Percentiles rank a stretch among this genome's conserved stretches.
Evolutionary conservation across 1,140 invertebrate species (phyloP).

Genomic region (Maniola jurtina): DNA sequence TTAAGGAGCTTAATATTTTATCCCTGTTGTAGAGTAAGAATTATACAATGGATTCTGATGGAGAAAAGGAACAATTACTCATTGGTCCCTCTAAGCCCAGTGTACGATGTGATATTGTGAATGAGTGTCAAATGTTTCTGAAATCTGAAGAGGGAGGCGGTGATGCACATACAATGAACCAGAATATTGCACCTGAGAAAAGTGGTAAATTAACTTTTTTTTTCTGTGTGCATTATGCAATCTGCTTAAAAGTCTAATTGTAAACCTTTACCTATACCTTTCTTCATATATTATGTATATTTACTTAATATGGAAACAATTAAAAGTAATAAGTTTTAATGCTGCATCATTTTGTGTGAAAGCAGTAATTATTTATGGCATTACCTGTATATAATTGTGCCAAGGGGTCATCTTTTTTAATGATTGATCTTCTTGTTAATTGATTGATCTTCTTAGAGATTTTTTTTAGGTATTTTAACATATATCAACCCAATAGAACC

Average conservation of each 20-base stretch:
- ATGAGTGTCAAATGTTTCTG: constrained; percentile 70
- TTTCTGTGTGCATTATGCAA: not conserved
- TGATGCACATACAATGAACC: constrained; percentile 47
- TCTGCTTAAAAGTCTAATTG: not conserved
- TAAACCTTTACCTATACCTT: not conserved
- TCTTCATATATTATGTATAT: no score
- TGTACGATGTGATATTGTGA: constrained; percentile 62
- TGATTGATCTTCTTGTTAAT: no score
- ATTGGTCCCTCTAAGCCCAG: constrained; percentile 37
- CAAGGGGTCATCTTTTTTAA: no score
- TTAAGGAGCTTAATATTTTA: not conserved
- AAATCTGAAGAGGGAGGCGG: constrained; percentile 68
- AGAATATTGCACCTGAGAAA: constrained; percentile 28
- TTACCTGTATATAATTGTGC: no score
- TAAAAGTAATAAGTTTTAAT: no score
- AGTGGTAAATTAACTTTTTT: constrained; percentile 23
- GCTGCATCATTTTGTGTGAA: no score
- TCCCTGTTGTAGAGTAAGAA: constrained; percentile 12
- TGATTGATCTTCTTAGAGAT: no score
- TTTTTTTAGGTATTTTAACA: no score
- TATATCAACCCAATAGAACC: no score
- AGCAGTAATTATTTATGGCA: no score
- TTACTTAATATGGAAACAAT: no score
- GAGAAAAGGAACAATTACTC: constrained; percentile 51
- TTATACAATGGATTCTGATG: constrained; percentile 34